phyloP scores from a whole-genome alignment of 2,113 vertebrate species.

The Canis aureus region DNA sequence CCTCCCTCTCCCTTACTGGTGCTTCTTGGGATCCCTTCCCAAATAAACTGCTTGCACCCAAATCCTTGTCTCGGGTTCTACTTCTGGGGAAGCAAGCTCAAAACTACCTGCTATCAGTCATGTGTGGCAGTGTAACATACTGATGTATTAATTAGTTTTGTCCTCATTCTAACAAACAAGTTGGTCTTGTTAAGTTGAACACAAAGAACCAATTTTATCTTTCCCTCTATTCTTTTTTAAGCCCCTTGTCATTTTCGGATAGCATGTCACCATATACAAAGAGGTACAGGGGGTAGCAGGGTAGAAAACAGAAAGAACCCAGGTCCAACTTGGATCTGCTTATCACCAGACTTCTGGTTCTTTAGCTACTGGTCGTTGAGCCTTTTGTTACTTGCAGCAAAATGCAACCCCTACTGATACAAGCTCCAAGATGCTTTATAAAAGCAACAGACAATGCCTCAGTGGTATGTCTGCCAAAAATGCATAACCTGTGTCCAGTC shows the following conservation, averaged over 20 bases:
- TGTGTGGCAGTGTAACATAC: neutral
- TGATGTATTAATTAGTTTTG: neutral
- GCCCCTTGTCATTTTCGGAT: neutral
- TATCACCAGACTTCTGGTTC: neutral
- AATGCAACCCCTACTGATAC: neutral
- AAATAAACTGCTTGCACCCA: neutral
- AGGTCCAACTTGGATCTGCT: neutral
- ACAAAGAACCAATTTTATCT: neutral
- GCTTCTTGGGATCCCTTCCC: neutral
- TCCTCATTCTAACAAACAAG: neutral
- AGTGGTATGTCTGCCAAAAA: neutral
- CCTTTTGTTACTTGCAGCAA: neutral
- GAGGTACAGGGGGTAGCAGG: neutral
- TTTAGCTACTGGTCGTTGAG: neutral
- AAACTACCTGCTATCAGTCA: neutral
- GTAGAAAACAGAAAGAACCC: neutral
- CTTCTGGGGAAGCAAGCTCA: neutral
- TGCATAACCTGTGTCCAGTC: neutral
- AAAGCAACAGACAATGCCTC: neutral
- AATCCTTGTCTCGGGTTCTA: neutral
- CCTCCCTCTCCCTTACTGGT: no score
- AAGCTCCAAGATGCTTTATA: neutral
- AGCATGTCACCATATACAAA: neutral
- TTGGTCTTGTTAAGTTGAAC: constrained; percentile 26
- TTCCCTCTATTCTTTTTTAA: neutral